Evolutionary conservation across 2,113 vertebrate species (phyloP), one percentile per base, ranked within the genome.

Genomic region (Carassius gibelio): DNA sequence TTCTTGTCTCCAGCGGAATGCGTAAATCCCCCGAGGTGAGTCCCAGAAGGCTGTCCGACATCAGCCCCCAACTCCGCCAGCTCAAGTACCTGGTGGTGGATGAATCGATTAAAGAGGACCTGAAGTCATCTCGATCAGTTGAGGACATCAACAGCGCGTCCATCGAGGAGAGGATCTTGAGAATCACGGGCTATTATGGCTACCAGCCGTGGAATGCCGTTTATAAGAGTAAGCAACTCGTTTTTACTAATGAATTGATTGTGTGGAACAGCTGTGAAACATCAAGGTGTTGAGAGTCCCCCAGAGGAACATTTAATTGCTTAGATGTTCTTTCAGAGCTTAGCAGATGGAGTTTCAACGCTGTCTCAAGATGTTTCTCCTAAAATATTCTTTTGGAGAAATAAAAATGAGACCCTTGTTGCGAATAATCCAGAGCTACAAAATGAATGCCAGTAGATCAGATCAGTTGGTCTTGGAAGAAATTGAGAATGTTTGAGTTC

Each of bases 71-170:
- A 92, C 96, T 99, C 88, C 94, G 97, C 87, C 97, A 99, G 92
- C 96, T 99, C 57, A 98, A 98, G 89, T 98, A 96, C 92, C 93
- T 99, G 93, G 97, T 97, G 87, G 97, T 98, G 93, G 97, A 99
- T 87, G 97, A 99, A 87, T 96, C 96, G 36, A 98, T 99, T 86
- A 97, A 97, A 81, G 97, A 98, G 93, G 97, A 99, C 80, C 88
- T 97, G 92, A 97, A 97, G 93, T 96, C 96, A 89, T 98, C 97
- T 68, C 95, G 96, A 86, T 98, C 97, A 0, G 95, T 99, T 79
- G 97, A 98, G 88, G 97, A 99, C 91, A 97, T 99, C 91, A 97
- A 94, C 93, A 96, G 96, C 87, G 95, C 95, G 50, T 96, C 97
- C 90, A 99, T 97, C 82, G 97, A 98, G 90, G 96, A 99, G 91